A percentile compares a stretch with the other conserved stretches of the same genome.
Evolutionary conservation across 2,888 invertebrate genomes (phyloP).

Genomic region (Tachina fera): DNA sequence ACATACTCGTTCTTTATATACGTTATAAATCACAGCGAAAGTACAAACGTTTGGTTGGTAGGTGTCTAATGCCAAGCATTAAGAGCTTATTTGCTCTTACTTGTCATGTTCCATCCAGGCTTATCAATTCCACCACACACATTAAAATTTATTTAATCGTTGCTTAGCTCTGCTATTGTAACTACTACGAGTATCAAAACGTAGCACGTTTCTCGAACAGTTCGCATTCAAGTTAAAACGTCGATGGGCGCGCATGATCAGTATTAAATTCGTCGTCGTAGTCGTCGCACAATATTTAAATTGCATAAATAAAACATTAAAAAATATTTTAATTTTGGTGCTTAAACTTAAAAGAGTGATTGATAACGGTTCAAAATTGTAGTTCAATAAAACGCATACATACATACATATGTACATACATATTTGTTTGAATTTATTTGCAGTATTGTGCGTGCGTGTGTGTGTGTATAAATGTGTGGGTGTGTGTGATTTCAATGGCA

Average conservation of each 20-base stretch:
- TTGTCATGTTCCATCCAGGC: constrained; percentile 34
- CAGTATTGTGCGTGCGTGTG: not conserved
- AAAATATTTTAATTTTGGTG: constrained; percentile 44
- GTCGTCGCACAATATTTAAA: constrained; percentile 10
- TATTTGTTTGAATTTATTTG: not conserved
- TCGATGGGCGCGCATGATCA: constrained; percentile 43
- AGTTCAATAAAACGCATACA: constrained; percentile 17
- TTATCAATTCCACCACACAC: constrained; percentile 54
- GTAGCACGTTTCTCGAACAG: constrained; percentile 16
- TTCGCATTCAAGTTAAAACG: constrained; percentile 25
- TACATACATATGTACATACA: not conserved
- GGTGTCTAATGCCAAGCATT: constrained; percentile 63
- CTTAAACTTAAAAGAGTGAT: constrained; percentile 17
- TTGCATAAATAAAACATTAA: constrained; percentile 27
- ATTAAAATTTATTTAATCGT: constrained; percentile 68
- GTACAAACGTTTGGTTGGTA: constrained; percentile 48
- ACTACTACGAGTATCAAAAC: constrained; percentile 65
- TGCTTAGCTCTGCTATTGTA: constrained; percentile 60
- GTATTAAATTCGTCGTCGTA: not conserved
- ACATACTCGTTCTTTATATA: constrained; percentile 38
- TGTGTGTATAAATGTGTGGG: not conserved
- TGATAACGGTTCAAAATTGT: constrained; percentile 31
- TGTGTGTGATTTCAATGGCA: constrained; percentile 30
- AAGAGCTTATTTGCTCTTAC: constrained; percentile 31
- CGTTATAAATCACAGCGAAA: constrained; percentile 64